phyloP scores from a whole-genome alignment of 2,113 vertebrate genomes.

The Callipepla squamata region DNA sequence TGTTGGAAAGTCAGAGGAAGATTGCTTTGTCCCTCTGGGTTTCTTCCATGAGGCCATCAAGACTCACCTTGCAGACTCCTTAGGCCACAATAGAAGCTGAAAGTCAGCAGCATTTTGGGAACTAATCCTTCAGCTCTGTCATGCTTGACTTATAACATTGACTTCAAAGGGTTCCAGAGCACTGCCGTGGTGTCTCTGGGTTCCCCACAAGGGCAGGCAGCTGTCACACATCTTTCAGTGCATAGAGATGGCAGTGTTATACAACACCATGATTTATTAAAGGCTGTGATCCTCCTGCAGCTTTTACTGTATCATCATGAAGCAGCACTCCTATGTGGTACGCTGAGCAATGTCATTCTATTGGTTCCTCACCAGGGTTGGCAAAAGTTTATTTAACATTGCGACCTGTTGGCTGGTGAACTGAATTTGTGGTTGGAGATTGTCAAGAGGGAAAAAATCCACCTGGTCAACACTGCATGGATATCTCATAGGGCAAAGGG shows the following conservation, averaged over 20 bases:
- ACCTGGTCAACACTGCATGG: neutral
- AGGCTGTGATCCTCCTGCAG: conserved; percentile 47
- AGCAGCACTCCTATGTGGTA: conserved; percentile 28
- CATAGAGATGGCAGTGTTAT: conserved; percentile 43
- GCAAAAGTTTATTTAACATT: neutral
- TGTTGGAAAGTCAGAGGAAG: neutral
- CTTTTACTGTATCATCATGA: conserved; percentile 63
- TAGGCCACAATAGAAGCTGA: neutral
- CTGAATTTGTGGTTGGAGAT: neutral
- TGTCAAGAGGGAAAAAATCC: neutral
- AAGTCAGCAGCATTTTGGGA: neutral
- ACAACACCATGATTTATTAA: conserved; percentile 66
- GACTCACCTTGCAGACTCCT: neutral
- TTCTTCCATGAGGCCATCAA: neutral
- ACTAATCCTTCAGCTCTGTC: neutral
- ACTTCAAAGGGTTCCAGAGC: neutral
- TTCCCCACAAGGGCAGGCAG: neutral
- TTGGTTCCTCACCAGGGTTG: conserved; percentile 5
- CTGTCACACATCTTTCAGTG: neutral
- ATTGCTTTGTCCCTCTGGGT: neutral
- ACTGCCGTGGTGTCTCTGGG: fast-evolving
- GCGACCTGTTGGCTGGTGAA: neutral
- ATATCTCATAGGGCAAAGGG: neutral
- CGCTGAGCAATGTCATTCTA: conserved; percentile 49
- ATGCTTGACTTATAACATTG: neutral